Percentiles rank a stretch among this genome's conserved stretches.
Evolutionary conservation across 2,113 vertebrate genomes (phyloP).

Genomic region (Oreochromis aureus): DNA sequence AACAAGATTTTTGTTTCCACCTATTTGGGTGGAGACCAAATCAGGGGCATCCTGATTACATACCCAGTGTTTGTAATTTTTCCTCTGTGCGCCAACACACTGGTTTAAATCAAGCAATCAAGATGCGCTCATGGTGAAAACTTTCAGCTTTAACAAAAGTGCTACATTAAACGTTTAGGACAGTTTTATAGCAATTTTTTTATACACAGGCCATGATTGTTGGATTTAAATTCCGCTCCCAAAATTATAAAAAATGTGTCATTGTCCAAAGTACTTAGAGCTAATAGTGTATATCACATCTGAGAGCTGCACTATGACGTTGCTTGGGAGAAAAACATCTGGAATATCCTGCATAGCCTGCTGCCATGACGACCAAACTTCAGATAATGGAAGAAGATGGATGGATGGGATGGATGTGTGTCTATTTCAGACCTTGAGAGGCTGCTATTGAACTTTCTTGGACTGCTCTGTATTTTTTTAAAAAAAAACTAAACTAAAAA

Average conservation of each 20-base stretch:
- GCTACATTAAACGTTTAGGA: background rate
- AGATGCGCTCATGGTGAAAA: background rate
- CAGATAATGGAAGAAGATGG: background rate
- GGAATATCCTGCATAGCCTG: background rate
- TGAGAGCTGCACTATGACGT: background rate
- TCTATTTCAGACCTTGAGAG: background rate
- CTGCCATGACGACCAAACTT: background rate
- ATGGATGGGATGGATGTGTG: background rate
- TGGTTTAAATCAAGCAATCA: background rate
- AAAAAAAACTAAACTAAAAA: fast-evolving
- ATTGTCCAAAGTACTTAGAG: background rate
- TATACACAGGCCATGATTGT: background rate
- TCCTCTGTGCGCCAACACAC: background rate
- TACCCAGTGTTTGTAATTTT: background rate
- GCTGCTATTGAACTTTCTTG: background rate
- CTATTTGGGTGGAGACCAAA: background rate
- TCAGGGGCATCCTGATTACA: background rate
- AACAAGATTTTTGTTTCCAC: background rate
- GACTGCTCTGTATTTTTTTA: background rate
- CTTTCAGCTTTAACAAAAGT: background rate
- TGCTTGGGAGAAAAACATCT: background rate
- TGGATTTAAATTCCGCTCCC: background rate
- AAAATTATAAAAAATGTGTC: background rate
- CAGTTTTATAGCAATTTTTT: background rate
- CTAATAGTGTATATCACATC: background rate